Percentiles rank a stretch among this genome's conserved stretches.
These are phyloP conservation scores for Grallaria varia DNA, from an alignment of 2,113 vertebrate species.

Conservation along the genomic window DNA sequence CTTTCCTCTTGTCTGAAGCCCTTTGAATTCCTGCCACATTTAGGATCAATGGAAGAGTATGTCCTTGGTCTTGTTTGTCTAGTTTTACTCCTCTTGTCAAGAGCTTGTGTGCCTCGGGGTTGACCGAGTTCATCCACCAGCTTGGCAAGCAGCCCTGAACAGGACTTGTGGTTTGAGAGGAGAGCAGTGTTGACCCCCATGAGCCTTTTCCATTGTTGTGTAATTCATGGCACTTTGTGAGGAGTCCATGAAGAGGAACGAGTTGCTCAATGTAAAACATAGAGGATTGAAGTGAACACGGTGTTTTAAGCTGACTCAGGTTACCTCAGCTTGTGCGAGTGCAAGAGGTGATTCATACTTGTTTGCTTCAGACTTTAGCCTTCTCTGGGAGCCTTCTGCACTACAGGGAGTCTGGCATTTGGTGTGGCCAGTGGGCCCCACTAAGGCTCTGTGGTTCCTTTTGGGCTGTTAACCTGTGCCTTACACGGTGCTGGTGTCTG, in stretches of 20 bases:
- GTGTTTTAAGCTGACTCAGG: neutral
- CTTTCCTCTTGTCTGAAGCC: conserved; percentile 37
- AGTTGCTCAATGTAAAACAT: neutral
- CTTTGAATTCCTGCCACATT: neutral
- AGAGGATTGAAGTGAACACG: neutral
- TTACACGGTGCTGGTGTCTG: neutral
- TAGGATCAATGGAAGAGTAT: neutral
- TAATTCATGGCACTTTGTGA: neutral
- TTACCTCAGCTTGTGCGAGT: neutral
- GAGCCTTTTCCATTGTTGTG: neutral
- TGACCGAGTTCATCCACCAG: neutral
- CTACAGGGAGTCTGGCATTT: neutral
- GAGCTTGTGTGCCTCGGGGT: neutral
- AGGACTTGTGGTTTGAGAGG: neutral
- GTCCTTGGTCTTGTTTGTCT: neutral
- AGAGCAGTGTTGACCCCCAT: neutral
- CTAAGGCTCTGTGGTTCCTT: neutral
- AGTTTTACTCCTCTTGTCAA: neutral
- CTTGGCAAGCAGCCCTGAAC: neutral
- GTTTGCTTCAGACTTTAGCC: neutral
- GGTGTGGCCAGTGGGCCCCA: neutral
- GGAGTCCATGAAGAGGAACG: neutral
- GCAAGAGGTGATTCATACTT: neutral
- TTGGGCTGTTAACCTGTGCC: neutral
- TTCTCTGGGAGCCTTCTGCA: neutral